These are phyloP conservation scores for Abramis brama DNA, from an alignment of 2,113 vertebrate species.

Conservation along the genomic window DNA sequence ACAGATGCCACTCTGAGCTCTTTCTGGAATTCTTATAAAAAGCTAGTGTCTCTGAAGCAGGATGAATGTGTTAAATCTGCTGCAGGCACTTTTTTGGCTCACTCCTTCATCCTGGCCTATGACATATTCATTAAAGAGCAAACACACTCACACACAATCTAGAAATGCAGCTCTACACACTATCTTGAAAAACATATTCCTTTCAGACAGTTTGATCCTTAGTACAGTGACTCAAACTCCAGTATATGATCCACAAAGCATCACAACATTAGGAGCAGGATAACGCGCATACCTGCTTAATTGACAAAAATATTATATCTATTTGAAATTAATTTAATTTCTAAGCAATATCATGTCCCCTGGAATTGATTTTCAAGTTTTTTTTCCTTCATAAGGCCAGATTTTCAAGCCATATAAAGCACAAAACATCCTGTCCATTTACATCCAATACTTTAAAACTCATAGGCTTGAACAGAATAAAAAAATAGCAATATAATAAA, in stretches of 20 bases:
- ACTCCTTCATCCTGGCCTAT: conserved; percentile 13
- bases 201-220: not conserved
- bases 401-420: not conserved
- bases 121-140: conserved; percentile 13
- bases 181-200: not conserved
- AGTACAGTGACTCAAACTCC: not conserved
- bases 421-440: not conserved
- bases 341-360: too few relatives aligned
- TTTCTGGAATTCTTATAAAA: not conserved
- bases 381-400: too few relatives aligned
- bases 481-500: not conserved
- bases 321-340: not conserved
- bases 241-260: not conserved
- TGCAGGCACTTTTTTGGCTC: not conserved
- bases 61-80: not conserved
- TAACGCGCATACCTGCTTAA: not conserved
- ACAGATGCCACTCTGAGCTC: not conserved
- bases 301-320: not conserved
- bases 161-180: not conserved
- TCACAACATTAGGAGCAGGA: not conserved
- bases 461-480: not conserved
- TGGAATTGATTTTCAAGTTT: too few relatives aligned
- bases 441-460: not conserved
- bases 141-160: not conserved
- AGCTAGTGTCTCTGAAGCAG: not conserved